Evolutionary conservation across 2,888 invertebrate species (phyloP).

Genomic region (Leucophenga montana): DNA sequence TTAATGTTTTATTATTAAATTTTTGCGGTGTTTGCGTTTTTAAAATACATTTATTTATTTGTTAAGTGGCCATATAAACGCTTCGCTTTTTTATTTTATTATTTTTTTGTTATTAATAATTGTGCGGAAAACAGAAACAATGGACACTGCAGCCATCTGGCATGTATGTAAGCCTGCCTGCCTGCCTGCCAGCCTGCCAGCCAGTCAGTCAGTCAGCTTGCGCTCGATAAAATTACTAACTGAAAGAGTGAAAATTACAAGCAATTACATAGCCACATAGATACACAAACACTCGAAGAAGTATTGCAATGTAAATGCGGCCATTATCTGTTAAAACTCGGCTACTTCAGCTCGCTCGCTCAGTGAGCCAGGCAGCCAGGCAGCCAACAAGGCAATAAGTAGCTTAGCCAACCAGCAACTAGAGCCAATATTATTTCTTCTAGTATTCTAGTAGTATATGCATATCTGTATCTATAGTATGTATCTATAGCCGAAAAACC

Average conservation of each 20-base stretch:
- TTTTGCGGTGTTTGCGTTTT: conserved; percentile 46
- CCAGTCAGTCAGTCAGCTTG: conserved; percentile 51
- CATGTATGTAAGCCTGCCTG: conserved; percentile 13
- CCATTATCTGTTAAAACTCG: conserved; percentile 57
- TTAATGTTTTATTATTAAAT: conserved; percentile 30
- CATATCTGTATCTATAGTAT: no score
- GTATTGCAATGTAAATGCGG: conserved; percentile 34
- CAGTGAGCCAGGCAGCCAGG: conserved; percentile 47
- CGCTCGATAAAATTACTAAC: conserved; percentile 31
- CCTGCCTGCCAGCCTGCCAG: conserved; percentile 48
- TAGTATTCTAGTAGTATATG: no score
- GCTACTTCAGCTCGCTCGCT: conserved; percentile 37
- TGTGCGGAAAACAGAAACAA: conserved; percentile 68
- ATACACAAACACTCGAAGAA: conserved; percentile 23
- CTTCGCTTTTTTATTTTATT: conserved; percentile 36
- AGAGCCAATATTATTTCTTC: background rate
- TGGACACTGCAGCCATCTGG: conserved; percentile 57
- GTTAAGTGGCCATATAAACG: conserved; percentile 67
- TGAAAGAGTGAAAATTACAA: conserved; percentile 64
- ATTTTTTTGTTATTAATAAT: conserved; percentile 61
- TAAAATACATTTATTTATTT: conserved; percentile 62
- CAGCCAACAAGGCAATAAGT: conserved; percentile 56
- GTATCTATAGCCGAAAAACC: no score
- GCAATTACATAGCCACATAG: conserved; percentile 55
- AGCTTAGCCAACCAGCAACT: background rate